These are phyloP conservation scores for Polypterus bichir DNA, from an alignment of 2,113 vertebrate species.

Conservation along the genomic window DNA sequence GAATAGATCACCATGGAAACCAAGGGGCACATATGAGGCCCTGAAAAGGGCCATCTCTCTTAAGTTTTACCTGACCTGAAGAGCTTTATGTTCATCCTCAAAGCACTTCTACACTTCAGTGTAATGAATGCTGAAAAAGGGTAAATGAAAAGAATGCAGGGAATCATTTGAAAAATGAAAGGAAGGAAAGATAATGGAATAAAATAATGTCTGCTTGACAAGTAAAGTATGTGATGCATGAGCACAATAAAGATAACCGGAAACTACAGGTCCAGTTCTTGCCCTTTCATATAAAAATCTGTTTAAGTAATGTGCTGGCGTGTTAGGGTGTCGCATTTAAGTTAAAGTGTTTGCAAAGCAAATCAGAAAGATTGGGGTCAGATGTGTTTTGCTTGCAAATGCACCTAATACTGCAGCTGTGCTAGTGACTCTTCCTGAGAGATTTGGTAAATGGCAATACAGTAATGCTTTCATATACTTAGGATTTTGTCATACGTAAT, in stretches of 20 bases:
- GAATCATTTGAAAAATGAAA: background rate
- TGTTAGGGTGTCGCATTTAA: background rate
- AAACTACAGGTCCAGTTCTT: background rate
- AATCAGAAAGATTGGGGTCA: background rate
- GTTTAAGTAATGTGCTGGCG: conserved; percentile 1
- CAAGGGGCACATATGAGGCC: background rate
- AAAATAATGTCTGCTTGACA: background rate
- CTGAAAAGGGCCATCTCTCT: background rate
- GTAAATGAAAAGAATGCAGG: background rate
- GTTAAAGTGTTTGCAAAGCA: background rate
- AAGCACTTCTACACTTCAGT: background rate
- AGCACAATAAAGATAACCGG: background rate
- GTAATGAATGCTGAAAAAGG: background rate
- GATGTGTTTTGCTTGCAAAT: conserved; percentile 1
- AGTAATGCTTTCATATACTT: too few relatives aligned
- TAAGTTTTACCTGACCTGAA: background rate
- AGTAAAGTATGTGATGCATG: background rate
- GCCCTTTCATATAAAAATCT: conserved; percentile 1
- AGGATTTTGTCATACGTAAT: too few relatives aligned
- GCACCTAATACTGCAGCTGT: background rate
- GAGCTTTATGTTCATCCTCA: background rate
- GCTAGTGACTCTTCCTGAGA: too few relatives aligned
- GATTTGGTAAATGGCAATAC: too few relatives aligned
- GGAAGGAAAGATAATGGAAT: background rate
- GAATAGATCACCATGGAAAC: background rate